Evolutionary conservation across 2,888 invertebrate species (phyloP).

Genomic region (Opisthograptis luteolata): DNA sequence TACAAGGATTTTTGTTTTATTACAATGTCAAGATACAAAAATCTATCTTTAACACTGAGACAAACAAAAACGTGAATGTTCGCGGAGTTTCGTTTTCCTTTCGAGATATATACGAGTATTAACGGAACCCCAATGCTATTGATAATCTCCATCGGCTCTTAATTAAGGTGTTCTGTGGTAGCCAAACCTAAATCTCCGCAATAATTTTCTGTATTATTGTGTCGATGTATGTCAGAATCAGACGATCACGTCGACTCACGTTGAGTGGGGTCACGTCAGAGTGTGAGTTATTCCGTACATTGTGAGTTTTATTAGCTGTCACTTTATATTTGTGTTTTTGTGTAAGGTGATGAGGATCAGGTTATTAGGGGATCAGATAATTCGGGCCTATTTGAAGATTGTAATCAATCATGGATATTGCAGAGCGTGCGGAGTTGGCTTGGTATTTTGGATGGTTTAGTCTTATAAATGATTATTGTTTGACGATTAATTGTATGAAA

Average conservation of each 20-base stretch:
- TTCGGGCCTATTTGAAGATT: conserved; percentile 10
- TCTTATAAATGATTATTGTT: too few relatives aligned
- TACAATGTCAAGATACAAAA: too few relatives aligned
- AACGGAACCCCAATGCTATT: too few relatives aligned
- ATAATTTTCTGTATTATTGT: conserved; percentile 46
- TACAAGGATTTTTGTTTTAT: too few relatives aligned
- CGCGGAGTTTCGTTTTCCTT: too few relatives aligned
- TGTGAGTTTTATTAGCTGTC: conserved; percentile 69
- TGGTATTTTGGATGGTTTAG: too few relatives aligned
- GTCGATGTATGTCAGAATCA: conserved; percentile 51
- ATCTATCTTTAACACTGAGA: too few relatives aligned
- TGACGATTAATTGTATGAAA: too few relatives aligned
- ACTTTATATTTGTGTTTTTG: conserved; percentile 48
- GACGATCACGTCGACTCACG: conserved; percentile 46
- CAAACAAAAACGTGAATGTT: too few relatives aligned
- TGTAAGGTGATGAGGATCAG: conserved; percentile 22
- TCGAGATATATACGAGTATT: too few relatives aligned
- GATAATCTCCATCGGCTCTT: conserved; percentile 1
- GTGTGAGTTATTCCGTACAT: conserved; percentile 33
- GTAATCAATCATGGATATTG: neutral
- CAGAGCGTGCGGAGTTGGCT: too few relatives aligned
- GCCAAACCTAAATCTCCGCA: conserved; percentile 47
- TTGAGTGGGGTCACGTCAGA: conserved; percentile 66
- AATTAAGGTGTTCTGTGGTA: conserved; percentile 21
- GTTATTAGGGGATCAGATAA: conserved; percentile 25